Evolutionary conservation across 2,888 invertebrate genomes (phyloP).

Genomic region (Xestoiulus laeticollis): DNA sequence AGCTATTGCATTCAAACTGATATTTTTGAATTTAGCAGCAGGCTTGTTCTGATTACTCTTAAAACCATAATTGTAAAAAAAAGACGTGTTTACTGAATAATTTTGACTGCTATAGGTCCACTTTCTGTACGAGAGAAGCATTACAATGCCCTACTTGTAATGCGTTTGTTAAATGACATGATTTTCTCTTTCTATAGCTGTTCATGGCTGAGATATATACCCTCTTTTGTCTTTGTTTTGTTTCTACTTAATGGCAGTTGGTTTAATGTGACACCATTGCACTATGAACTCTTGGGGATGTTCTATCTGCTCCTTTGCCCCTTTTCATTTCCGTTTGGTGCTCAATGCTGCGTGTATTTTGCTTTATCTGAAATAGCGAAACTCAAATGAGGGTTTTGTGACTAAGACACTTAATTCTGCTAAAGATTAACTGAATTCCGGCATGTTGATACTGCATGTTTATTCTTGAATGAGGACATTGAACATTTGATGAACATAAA

Average conservation of each 20-base stretch:
- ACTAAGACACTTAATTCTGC: background rate
- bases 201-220: background rate
- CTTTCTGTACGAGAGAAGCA: background rate
- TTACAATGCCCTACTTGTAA: background rate
- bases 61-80: background rate
- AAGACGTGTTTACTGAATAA: background rate
- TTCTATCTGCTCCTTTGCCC: background rate
- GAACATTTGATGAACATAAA: too few relatives aligned
- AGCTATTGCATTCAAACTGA: too few relatives aligned
- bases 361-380: background rate
- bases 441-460: background rate
- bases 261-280: background rate
- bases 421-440: background rate
- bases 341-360: background rate
- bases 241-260: background rate
- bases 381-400: background rate
- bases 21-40: too few relatives aligned
- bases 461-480: too few relatives aligned
- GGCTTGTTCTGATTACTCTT: background rate
- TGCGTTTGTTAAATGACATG: slow-evolving; percentile 21
- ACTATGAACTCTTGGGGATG: background rate
- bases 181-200: background rate
- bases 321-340: slow-evolving; percentile 12
- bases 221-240: slow-evolving; percentile 8
- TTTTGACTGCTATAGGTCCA: background rate